Base-by-base conservation (phyloP, 2,113 vertebrate genomes). In the Anguilla japonica region DNA sequence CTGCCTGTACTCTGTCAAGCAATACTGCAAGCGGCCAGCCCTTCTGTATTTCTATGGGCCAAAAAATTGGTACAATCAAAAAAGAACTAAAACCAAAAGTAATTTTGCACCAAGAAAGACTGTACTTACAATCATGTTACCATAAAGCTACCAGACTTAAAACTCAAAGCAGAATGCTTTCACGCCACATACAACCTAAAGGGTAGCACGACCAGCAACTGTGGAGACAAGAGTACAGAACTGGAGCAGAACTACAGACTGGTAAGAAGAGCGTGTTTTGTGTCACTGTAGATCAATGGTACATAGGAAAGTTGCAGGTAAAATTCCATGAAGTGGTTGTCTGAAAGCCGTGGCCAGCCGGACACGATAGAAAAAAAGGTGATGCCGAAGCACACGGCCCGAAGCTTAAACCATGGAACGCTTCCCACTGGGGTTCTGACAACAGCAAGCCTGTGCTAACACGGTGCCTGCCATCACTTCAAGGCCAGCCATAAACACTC, bases 1-100 rank as follows among this genome's bases (percentile, higher is more conserved):
- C 89, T 87, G 90, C 91, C 93, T 93, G 92, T 89, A 67, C 91
- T 90, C 89, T 87, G 89, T 86, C 91, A 84, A 91, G 83, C 91
- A 41, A 81, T 89, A 90, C 86, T 92, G 85, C 79, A 34, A 46
- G 57, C 46, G 79, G 41, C 79, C 46, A 22, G 79, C 14, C 60
- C 41, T 11, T 79, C 13, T 57, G 53, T 75, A 79, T 41, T 85
- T 18, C 9, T 46, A 18, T n/a, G 9, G 29, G 0, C 78, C 1
- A 85, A 39, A 81, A n/a, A 85, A 50, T 53, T 41, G 14, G 20
- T 82, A 81, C 56, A 13, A 56, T 43, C n/a, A n/a, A n/a, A n/a
- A n/a, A 84, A 39, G 41, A 11, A 60, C 39, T 71, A 56, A 63
- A 43, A 5, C 11, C 20, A 11, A 8, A 13, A 29, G 57, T 82